Base-by-base conservation (phyloP, 2,113 vertebrate genomes). In the Hiodon tergisus region DNA sequence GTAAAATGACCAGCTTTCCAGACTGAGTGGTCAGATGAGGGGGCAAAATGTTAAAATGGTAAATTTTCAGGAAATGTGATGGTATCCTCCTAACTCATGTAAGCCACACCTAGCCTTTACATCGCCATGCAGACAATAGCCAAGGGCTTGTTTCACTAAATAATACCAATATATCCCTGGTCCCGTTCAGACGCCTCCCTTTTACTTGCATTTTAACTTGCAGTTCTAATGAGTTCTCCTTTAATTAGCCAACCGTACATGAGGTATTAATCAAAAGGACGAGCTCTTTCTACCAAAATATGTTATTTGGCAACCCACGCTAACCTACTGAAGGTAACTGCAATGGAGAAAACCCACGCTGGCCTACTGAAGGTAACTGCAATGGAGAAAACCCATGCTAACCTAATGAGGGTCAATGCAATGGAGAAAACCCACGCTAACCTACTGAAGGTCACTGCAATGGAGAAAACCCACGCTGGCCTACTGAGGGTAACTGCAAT, bases 31-130 rank as follows among this genome's bases (percentile, higher is more conserved):
- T 68, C 65, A 48, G 78, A 78, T 78, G 76, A 80, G 53, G 59
- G n/a, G n/a, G n/a, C n/a, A 53, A 59, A 74, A 78, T 78, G 78
- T 75, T 78, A 82, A 10, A 4, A 63, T 78, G 76, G 81, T 80
- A 68, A 65, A 54, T 72, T 82, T 78, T 74, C 76, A 78, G 76
- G 57, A 69, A 76, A 72, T 67, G 69, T 77, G 72, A 76, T 76
- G 60, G 76, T 51, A 50, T 17, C 73, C 66, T 65, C 57, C 69
- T 65, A 76, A 71, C 65, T 31, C 55, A 59, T 58, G 69, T 58
- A 57, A 75, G 57, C 47, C 66, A 60, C 71, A 71, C 46, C 13
- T 62, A 73, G 66, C 74, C 59, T 69, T 57, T 72, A 74, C 60
- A 66, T 16, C 16, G 72, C 59, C 48, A 14, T 63, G 50, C 57